Conservation (phyloP, 2,888 invertebrate species). For the Drosophila lacicola region DNA sequence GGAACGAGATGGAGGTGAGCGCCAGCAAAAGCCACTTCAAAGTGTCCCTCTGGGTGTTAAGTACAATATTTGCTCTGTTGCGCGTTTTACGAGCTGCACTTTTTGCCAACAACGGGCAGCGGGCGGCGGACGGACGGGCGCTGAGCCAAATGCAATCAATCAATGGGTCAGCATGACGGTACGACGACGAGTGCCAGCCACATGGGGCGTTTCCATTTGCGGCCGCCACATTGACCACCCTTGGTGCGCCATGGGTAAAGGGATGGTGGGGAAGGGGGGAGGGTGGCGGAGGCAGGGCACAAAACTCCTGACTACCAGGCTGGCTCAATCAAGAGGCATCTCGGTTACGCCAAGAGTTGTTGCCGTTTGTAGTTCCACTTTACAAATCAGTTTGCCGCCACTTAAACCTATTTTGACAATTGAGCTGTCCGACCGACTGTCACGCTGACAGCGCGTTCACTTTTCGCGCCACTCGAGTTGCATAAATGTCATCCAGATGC, state of each 20-base stretch:
- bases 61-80: constrained; percentile 78
- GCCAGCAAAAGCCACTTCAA: constrained; percentile 29
- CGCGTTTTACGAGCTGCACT: constrained; percentile 70
- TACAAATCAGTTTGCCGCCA: constrained; percentile 72
- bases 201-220: constrained; percentile 81
- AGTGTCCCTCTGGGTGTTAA: constrained; percentile 79
- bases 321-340: too few species aligned
- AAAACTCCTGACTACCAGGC: too few species aligned
- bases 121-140: constrained; percentile 8
- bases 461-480: constrained; percentile 56
- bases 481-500: constrained; percentile 32
- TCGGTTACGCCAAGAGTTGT: not conserved
- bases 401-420: constrained; percentile 83
- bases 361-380: constrained; percentile 18
- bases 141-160: constrained; percentile 76
- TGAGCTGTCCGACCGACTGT: constrained; percentile 79
- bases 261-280: too few species aligned
- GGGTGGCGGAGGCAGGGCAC: too few species aligned
- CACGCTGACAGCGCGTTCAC: constrained; percentile 70
- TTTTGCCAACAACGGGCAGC: constrained; percentile 5
- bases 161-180: constrained; percentile 75
- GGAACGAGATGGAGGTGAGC: not conserved
- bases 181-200: constrained; percentile 66
- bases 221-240: constrained; percentile 74
- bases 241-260: constrained; percentile 39